These are phyloP conservation scores for Drosophila mauritiana DNA, from an alignment of 1,140 invertebrate genomes.

Conservation along the genomic window DNA sequence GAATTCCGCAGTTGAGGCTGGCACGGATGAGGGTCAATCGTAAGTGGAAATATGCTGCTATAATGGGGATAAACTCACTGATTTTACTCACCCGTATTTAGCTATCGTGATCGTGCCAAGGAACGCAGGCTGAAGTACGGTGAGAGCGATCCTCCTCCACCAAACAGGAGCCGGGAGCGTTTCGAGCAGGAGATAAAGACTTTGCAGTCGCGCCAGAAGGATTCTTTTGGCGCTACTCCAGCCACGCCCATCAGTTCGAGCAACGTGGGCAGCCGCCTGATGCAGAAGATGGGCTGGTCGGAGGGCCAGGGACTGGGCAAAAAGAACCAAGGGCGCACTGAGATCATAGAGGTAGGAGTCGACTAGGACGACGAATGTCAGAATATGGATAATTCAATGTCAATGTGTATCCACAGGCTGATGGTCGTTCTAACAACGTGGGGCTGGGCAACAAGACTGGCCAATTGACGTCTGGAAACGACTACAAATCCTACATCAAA, in stretches of 20 bases:
- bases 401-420: constrained; percentile 52
- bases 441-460: constrained; percentile 90
- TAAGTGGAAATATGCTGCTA: constrained; percentile 23
- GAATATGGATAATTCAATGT: neutral
- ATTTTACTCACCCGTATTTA: constrained; percentile 44
- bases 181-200: constrained; percentile 86
- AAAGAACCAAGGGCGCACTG: constrained; percentile 96
- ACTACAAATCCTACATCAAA: constrained; percentile 95
- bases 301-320: constrained; percentile 97
- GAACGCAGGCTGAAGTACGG: constrained; percentile 98
- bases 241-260: constrained; percentile 90
- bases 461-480: constrained; percentile 89
- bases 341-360: constrained; percentile 91
- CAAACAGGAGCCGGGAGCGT: constrained; percentile 89
- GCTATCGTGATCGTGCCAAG: constrained; percentile 97
- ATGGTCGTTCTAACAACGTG: constrained; percentile 86
- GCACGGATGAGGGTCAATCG: constrained; percentile 47
- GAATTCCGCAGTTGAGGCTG: neutral
- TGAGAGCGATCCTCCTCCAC: constrained; percentile 90
- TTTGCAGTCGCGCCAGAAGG: constrained; percentile 56
- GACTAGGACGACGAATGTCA: neutral
- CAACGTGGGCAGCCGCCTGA: constrained; percentile 95
- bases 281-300: constrained; percentile 99
- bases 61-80: neutral
- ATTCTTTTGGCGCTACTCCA: constrained; percentile 73